Conservation (phyloP, 2,888 invertebrate genomes). For the Phyto melanocephala region DNA sequence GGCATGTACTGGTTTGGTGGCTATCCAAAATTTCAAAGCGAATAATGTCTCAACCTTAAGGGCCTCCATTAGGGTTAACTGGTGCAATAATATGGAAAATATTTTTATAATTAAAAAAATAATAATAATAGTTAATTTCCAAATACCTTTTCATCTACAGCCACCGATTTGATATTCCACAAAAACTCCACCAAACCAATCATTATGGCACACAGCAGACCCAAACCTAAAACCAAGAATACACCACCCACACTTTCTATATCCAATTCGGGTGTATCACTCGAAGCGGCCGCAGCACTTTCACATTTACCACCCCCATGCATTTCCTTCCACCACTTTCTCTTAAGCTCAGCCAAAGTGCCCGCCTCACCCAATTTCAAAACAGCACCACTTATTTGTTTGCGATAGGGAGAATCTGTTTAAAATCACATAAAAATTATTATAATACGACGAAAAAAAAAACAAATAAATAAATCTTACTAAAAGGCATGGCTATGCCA, state of each 20-base stretch:
- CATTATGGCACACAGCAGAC: conserved; percentile 85
- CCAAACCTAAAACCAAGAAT: conserved; percentile 89
- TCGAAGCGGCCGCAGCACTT: conserved; percentile 66
- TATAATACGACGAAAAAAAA: neutral
- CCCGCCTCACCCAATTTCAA: conserved; percentile 94
- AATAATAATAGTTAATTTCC: neutral
- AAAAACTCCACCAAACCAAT: conserved; percentile 91
- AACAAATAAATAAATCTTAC: conserved; percentile 81
- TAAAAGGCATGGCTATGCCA: conserved; percentile 94
- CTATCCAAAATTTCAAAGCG: conserved; percentile 85
- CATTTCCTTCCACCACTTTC: conserved; percentile 94
- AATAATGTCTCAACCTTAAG: conserved; percentile 85
- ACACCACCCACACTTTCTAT: conserved; percentile 91
- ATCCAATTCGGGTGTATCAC: conserved; percentile 76
- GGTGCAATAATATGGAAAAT: conserved; percentile 45
- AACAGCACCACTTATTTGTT: conserved; percentile 91
- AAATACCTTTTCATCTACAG: conserved; percentile 86
- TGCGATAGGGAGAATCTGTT: conserved; percentile 87
- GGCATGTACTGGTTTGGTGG: conserved; percentile 84
- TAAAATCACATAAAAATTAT: neutral
- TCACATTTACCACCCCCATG: conserved; percentile 79
- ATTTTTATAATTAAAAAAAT: too few species aligned
- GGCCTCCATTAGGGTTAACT: conserved; percentile 86
- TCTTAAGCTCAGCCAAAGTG: conserved; percentile 87
- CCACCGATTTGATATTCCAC: conserved; percentile 89